Evolutionary conservation across 1,140 invertebrate species (phyloP).

Genomic region (Caerostris darwini): DNA sequence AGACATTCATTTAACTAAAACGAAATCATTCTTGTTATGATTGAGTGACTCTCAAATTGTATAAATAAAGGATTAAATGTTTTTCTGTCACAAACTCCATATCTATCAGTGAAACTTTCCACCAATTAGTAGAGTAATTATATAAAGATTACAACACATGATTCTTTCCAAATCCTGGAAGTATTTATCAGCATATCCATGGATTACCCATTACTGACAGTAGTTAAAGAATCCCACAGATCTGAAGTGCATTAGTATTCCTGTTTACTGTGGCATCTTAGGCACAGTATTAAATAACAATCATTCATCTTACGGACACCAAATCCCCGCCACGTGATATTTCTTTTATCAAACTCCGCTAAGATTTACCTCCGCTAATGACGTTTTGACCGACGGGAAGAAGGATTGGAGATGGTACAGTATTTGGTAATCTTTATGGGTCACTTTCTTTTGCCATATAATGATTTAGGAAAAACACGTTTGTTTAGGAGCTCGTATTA

Average conservation of each 20-base stretch:
- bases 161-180: background rate
- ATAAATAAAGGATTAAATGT: no score
- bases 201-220: background rate
- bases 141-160: no score
- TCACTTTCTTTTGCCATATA: background rate
- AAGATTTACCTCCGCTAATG: constrained; percentile 25
- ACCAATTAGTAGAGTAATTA: no score
- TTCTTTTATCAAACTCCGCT: background rate
- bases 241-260: background rate
- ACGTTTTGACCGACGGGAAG: background rate
- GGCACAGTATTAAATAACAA: background rate
- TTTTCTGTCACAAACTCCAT: no score
- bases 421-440: background rate
- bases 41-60: no score
- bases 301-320: background rate
- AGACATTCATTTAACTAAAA: no score
- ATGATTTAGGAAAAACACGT: background rate
- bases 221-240: background rate
- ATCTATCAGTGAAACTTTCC: no score
- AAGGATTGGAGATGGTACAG: background rate
- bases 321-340: background rate
- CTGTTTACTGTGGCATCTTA: background rate
- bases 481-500: background rate
- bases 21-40: no score
- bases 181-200: background rate